Conservation (phyloP, 2,113 vertebrate genomes). For the Pterocles burchelli region DNA sequence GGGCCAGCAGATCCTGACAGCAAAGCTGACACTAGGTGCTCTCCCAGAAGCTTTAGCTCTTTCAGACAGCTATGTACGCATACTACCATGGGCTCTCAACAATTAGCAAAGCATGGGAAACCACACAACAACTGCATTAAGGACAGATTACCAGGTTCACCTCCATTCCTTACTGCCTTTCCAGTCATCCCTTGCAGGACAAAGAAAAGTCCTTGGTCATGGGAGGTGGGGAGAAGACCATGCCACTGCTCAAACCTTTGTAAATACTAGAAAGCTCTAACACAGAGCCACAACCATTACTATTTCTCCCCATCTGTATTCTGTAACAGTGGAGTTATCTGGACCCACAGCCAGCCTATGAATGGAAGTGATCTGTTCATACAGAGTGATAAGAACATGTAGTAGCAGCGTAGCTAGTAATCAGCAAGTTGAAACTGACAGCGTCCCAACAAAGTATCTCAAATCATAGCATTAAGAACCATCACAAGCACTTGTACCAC, state of each 20-base stretch:
- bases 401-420: background rate
- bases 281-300: background rate
- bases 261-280: background rate
- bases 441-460: background rate
- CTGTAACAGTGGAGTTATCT: background rate
- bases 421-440: background rate
- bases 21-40: background rate
- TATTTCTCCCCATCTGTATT: background rate
- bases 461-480: background rate
- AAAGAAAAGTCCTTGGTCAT: background rate
- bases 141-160: background rate
- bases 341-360: background rate
- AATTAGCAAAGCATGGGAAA: background rate
- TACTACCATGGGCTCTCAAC: background rate
- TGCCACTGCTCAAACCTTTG: background rate
- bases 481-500: background rate
- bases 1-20: background rate
- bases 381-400: background rate
- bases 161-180: background rate
- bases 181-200: background rate
- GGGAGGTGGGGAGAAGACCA: background rate
- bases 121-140: background rate
- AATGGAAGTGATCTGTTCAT: background rate
- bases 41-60: background rate
- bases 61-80: background rate